A percentile compares a stretch with the other conserved stretches of the same genome.
phyloP scores from a whole-genome alignment of 2,113 vertebrate genomes.

The Alethe castanea region DNA sequence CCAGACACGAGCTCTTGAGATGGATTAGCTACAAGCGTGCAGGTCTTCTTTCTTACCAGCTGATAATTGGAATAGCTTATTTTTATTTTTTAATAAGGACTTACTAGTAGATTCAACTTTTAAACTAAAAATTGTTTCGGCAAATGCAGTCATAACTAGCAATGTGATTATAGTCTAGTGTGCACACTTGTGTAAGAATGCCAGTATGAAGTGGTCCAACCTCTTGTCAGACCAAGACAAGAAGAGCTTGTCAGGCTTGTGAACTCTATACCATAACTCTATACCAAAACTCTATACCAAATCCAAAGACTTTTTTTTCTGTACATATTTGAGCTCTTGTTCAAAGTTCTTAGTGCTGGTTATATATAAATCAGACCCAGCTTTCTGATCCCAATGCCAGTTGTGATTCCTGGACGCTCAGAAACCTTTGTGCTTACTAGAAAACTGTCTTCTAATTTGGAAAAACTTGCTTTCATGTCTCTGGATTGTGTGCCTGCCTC shows the following conservation, averaged over 20 bases:
- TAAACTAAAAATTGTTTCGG: background rate
- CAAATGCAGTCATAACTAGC: background rate
- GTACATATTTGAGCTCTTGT: background rate
- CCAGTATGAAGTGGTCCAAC: background rate
- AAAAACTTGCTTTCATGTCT: background rate
- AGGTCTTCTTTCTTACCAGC: background rate
- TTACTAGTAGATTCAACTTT: background rate
- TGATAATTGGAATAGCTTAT: background rate
- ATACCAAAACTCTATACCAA: background rate
- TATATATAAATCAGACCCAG: background rate
- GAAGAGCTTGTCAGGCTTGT: background rate
- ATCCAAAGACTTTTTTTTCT: background rate
- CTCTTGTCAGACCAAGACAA: background rate
- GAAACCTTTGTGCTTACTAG: background rate
- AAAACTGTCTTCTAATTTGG: background rate
- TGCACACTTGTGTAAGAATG: rapidly evolving
- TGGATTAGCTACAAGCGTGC: background rate
- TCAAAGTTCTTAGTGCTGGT: background rate
- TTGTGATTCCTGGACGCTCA: background rate
- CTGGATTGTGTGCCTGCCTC: background rate
- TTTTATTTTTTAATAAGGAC: background rate
- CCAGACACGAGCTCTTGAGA: background rate
- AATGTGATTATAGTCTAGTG: background rate
- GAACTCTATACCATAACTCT: background rate
- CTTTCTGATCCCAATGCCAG: background rate